Base-by-base conservation (phyloP, 2,888 invertebrate species). In the Ophioninae sp. region DNA sequence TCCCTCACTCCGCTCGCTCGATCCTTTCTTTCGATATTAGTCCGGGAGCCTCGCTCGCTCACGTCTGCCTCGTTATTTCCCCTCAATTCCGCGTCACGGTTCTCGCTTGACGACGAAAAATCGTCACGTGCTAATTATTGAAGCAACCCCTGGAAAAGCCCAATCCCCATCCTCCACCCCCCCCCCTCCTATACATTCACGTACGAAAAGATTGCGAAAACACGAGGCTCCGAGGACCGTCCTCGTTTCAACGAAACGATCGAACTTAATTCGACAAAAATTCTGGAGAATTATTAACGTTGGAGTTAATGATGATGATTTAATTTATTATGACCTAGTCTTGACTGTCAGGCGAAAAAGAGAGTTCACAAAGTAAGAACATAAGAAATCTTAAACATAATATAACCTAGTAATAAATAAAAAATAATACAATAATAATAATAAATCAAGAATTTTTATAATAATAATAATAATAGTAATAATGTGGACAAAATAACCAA, bases 71-170 rank as follows among this genome's bases (percentile, higher is more conserved):
- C 67, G 77, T 83, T 73, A 83, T 83, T 77, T 77, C 67, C 72
- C 77, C 75, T 73, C 77, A 77, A 77, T 83, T 80, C 76, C 76
- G 68, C 20, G 22, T 74, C 51, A 17, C 17, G 39, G 51, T 22
- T 59, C 37, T 22, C 30, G 37, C 80, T 56, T 10, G 61, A 68
- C 65, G 56, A 68, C 73, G 73, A 72, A 76, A 83, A 74, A 83
- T 83, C 77, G 68, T 68, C 76, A 80, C 83, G 76, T 74, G 73
- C 83, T 83, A 77, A 83, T 83, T 83, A 80, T 80, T 80, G 75
- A 20, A 64, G 13, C 23, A 51, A 44, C 63, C 39, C 17, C 41
- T 59, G 51, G 51, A 10, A 51, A 30, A n/a, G n/a, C n/a, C n/a
- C n/a, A n/a, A n/a, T n/a, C 30, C 30, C 30, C 30, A 1, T 3